Base-by-base conservation (phyloP, 2,113 vertebrate genomes). In the Zosterops lateralis region DNA sequence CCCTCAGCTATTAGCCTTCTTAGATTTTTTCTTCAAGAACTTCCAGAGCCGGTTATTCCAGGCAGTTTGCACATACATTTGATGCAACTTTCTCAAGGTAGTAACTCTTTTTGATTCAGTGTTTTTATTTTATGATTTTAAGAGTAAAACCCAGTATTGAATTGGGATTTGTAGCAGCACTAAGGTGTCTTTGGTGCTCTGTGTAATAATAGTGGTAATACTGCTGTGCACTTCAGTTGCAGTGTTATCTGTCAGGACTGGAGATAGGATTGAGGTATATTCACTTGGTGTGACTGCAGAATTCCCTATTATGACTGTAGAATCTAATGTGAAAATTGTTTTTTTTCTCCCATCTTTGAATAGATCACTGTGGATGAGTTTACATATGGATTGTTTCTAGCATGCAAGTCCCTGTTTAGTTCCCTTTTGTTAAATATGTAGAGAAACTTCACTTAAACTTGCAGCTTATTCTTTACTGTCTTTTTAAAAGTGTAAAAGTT, bases 1-100 rank as follows among this genome's bases (percentile, higher is more conserved):
- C 99, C 99, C 71, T 99, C 99, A 76, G 99, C 99, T 73, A 99
- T 99, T 96, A 99, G 99, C 97, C 97, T 99, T 97, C 98, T 99
- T 96, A 98, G 99, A 92, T 99, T 99, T 97, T 99, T 99, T 97
- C 98, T 99, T 98, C 99, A 99, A 96, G 99, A 99, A 98, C 99
- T 99, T 97, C 99, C 99, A 78, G 99, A 99, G 96, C 99, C 99
- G 17, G 98, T 99, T 95, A 99, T 99, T 84, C 99, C 99, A 86
- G 98, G 97, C 73, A 98, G 97, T 90, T 97, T 99, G 94, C 99
- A 99, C 96, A 97, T 97, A 92, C 98, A 99, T 97, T 98, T 99
- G 89, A 98, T 99, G 93, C 99, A 99, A 93, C 98, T 99, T 84
- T 98, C 98, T 98, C 99, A 99, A 98, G 99, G 99, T 99, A 95